Base-by-base conservation (phyloP, 35 echinoderm and acorn worm species). In the Ophioderma brevispina region DNA sequence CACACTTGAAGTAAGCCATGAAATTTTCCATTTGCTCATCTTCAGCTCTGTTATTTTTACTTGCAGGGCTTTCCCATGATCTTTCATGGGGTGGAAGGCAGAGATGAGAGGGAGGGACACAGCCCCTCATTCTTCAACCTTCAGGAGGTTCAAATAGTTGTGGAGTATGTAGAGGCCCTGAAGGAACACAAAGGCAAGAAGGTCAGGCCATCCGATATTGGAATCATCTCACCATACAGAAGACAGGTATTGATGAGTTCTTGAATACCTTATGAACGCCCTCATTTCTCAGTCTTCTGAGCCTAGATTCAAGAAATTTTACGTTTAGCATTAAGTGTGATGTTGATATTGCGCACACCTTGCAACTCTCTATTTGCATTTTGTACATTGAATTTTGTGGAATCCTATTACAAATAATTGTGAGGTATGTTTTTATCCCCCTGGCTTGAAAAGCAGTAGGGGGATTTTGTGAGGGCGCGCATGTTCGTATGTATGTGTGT, bases 111-210 rank as follows among this genome's bases (percentile, higher is more conserved):
- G 13, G 92, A 94, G 77, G 92, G 88, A 23, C 87, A 94, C 38
- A 90, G 87, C 70, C 92, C 92, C 14, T 94, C 92, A 0, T 94
- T 94, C 76, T 94, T 94, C 88, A 94, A 94, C 82, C 37, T 79
- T 38, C 49, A 56, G 28, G 92, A 94, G 76, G 82, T 94, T 56
- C 81, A 89, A 31, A 75, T 89, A 5, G 92, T 94, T 31, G 81
- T 85, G 36, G 83, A 90, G n/a, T 94, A 94, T 80, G 87, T 94
- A 6, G 52, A 86, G 76, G 77, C 85, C 3, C 19, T 94, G 81
- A 76, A 84, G 81, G 70, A 89, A 11, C 77, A 82, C 80, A 87
- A 87, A 3, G 87, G 87, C n/a, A 76, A 38, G 41, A 90, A 94
- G 39, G 86, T 94, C 46, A 89, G 81, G 78, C 31, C 90, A 33